phyloP scores from a whole-genome alignment of 2,888 invertebrate species.

The Chrysotoxum bicinctum region DNA sequence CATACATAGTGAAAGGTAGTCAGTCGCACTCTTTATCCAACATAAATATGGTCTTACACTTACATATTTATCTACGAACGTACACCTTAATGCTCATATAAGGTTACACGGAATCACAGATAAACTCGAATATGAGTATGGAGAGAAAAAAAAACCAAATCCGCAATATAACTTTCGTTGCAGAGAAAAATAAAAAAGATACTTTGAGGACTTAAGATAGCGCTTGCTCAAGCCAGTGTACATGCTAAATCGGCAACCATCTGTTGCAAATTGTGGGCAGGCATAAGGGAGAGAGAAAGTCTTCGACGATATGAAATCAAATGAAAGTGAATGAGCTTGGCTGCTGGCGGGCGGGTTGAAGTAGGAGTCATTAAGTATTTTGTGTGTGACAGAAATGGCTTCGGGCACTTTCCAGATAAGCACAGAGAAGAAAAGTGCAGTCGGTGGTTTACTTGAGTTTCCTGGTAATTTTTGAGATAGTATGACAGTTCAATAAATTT shows the following conservation, averaged over 20 bases:
- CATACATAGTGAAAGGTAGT: conserved; percentile 58
- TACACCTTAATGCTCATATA: conserved; percentile 36
- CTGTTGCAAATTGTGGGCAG: conserved; percentile 38
- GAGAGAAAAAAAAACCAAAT: background rate
- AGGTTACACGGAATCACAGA: conserved; percentile 63
- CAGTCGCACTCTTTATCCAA: conserved; percentile 13
- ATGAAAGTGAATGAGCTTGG: conserved; percentile 58
- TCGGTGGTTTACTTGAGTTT: conserved; percentile 43
- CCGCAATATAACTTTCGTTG: conserved; percentile 50
- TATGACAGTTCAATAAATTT: background rate
- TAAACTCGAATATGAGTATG: conserved; percentile 20
- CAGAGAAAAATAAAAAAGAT: background rate
- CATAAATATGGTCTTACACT: conserved; percentile 26
- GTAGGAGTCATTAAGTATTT: conserved; percentile 1
- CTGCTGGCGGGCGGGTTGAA: background rate
- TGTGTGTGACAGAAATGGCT: background rate
- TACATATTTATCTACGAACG: background rate
- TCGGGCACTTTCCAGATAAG: conserved; percentile 19
- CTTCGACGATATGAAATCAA: conserved; percentile 29
- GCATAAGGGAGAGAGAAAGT: conserved; percentile 61
- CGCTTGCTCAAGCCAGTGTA: background rate
- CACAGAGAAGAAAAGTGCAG: background rate
- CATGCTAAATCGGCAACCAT: conserved; percentile 21
- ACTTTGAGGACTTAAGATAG: conserved; percentile 40
- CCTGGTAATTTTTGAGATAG: conserved; percentile 4